Evolutionary conservation across 53 echinoderm and acorn worm species (phyloP), one percentile per base, ranked within the genome.

Genomic region (Mesocentrotus franciscanus): DNA sequence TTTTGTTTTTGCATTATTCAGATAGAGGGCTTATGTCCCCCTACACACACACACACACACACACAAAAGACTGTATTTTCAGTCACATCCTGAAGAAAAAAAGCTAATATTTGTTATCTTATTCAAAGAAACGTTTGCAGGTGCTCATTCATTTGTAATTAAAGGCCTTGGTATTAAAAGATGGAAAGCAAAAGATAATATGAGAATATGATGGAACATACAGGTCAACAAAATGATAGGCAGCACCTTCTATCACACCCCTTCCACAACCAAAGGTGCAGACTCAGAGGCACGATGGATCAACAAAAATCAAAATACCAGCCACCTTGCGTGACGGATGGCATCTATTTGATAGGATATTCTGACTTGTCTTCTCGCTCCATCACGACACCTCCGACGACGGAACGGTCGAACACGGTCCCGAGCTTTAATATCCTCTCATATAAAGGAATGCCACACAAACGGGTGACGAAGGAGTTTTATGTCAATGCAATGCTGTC

Each of bases 251-350:
- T 33, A 81, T 39, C 20, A 81, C 81, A 36, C 42, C 34, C 36
- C 22, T 14, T 42, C 42, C 39, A 39, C 42, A 81, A 17, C 81
- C 8, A 27, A 81, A 39, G 18, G 81, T 18, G 81, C 42, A 36
- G n/a, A n/a, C n/a, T n/a, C n/a, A n/a, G 6, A 5, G 81, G 9
- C 81, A 87, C 56, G 87, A n/a, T 58, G 87, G 58, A 87, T 57
- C 58, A 58, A 56, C 87, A 87, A 87, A 29, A 87, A 59, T 58
- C 81, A 33, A 33, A 87, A 57, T 87, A 87, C 87, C 56, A 91
- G 91, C 26, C 91, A 68, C 91, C 91, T 91, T 35, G 22, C 91
- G 20, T 91, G 91, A 91, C 91, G 91, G 91, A 91, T 91, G n/a
- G 36, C 91, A n/a, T 87, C 62, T 35, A 61, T 64, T 61, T 61